Conservation (phyloP, 2,113 vertebrate species). For the Thamnaconus septentrionalis region DNA sequence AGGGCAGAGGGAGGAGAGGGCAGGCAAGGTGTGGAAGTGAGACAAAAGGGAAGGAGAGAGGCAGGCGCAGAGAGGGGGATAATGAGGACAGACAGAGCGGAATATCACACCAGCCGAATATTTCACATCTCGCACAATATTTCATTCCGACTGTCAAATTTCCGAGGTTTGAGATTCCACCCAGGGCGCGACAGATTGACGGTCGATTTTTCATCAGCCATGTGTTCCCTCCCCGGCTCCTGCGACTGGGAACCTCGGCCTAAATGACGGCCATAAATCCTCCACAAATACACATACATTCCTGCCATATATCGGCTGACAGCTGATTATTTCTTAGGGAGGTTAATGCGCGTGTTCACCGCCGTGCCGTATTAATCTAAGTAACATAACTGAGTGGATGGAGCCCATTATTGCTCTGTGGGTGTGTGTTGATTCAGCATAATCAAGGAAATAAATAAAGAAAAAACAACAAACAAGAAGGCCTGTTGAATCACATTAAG, state of each 20-base stretch:
- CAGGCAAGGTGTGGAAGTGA: conserved; percentile 29
- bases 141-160: conserved; percentile 55
- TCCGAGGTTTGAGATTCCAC: conserved; percentile 52
- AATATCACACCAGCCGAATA: conserved; percentile 46
- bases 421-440: conserved; percentile 19
- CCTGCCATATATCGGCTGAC: conserved; percentile 48
- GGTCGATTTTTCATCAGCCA: conserved; percentile 63
- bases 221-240: conserved; percentile 40
- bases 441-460: background rate
- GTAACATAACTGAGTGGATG: conserved; percentile 32
- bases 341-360: conserved; percentile 46
- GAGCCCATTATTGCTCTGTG: conserved; percentile 10
- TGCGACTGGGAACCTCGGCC: conserved; percentile 50
- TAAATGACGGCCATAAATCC: conserved; percentile 68
- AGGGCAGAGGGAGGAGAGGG: conserved; percentile 35
- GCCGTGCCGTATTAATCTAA: conserved; percentile 47
- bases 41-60: conserved; percentile 30
- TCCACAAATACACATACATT: conserved; percentile 48
- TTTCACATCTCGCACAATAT: conserved; percentile 66
- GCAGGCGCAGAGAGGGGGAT: background rate
- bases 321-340: conserved; percentile 57
- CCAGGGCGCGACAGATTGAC: conserved; percentile 59
- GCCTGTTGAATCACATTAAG: conserved; percentile 11
- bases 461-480: background rate
- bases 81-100: conserved; percentile 24